Base-by-base conservation (phyloP, 2,113 vertebrate species). In the Lepidothrix coronata region DNA sequence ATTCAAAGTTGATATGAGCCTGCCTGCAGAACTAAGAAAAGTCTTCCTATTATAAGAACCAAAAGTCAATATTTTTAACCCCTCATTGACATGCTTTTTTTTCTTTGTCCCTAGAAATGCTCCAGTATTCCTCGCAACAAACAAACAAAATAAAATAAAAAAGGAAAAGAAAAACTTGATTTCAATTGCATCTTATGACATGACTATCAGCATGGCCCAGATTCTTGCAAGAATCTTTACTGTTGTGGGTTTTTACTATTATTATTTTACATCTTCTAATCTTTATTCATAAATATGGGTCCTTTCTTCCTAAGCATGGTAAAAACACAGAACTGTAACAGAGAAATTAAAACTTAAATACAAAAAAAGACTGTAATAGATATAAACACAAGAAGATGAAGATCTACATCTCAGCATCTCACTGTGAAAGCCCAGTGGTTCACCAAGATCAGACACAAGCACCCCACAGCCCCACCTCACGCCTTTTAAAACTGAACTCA, bases 51-150 rank as follows among this genome's bases (percentile, higher is more conserved):
- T 80, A 51, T 73, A 95, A 90, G 55, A 76, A 80, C 39, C 43
- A 77, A 86, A 95, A 95, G 66, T 91, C 89, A 96, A 94, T 96
- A 95, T 80, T 93, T 96, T 96, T 94, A 96, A 96, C 95, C 44
- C 85, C 73, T 90, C 70, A 51, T 8, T 89, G 88, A 70, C 35
- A 43, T 61, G 41, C 1, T 73, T 84, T 81, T 91, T 91, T 83
- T 76, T 6, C 54, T 39, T 59, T 80, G 49, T 71, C 37, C 35
- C 51, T 58, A 58, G 27, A 82, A 88, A 91, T 79, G 74, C 13
- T 51, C n/a, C 37, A 35, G 5, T 48, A 33, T 55, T 78, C 57
- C 39, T 72, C 54, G 18, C 2, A 19, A 73, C 30, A 66, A 37
- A 21, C 2, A 3, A 44, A 79, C 54, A 2, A 2, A 48, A 78